These are phyloP conservation scores for Poecilia velifera DNA, from an alignment of 2,797 vertebrate genomes.

Conservation along the genomic window DNA sequence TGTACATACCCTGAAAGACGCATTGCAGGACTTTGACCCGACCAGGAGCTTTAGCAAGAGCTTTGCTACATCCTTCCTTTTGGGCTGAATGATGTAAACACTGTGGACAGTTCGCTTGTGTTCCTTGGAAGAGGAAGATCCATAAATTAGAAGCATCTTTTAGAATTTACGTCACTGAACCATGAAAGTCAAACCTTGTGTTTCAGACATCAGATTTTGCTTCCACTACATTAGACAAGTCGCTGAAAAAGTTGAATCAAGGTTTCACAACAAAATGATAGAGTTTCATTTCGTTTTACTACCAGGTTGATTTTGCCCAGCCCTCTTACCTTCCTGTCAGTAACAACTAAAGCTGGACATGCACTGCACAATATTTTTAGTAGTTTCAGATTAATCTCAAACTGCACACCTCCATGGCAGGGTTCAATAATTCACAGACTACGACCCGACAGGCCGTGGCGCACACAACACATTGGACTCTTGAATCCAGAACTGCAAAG, in stretches of 20 bases:
- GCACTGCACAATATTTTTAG: no score
- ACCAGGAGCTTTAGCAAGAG: constrained; percentile 69
- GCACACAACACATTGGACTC: no score
- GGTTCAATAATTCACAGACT: no score
- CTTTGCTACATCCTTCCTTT: constrained; percentile 71
- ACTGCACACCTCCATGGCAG: no score
- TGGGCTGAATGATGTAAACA: constrained; percentile 77
- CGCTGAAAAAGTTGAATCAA: neutral
- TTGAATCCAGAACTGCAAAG: no score
- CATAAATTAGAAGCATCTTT: neutral
- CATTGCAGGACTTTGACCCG: constrained; percentile 39
- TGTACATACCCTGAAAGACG: constrained; percentile 68
- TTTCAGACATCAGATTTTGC: neutral
- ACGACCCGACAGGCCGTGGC: no score
- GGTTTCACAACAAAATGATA: neutral
- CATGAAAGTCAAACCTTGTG: neutral
- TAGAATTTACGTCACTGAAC: neutral
- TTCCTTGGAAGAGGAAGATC: constrained; percentile 34
- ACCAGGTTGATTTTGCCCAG: no score
- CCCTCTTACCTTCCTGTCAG: no score
- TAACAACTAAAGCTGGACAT: no score
- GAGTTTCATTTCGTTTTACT: no score
- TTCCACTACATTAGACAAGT: neutral
- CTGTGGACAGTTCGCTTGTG: constrained; percentile 67
- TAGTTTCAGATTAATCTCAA: no score